These are phyloP conservation scores for Perca flavescens DNA, from an alignment of 2,113 vertebrate genomes.

Conservation along the genomic window DNA sequence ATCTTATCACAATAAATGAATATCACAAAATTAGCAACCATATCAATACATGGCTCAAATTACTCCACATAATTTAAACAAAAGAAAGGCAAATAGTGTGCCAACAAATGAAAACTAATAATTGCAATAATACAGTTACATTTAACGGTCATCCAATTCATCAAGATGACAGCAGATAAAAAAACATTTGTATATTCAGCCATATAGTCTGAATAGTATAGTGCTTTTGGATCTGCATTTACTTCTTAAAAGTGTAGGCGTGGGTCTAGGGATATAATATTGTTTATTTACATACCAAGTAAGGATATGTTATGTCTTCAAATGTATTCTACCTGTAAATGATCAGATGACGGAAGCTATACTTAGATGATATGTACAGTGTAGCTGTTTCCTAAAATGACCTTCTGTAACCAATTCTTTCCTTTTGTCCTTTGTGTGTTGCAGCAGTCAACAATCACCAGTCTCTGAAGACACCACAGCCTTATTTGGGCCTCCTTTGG, in stretches of 20 bases:
- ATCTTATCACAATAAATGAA: background rate
- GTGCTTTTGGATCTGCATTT: background rate
- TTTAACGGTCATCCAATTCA: background rate
- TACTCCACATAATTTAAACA: background rate
- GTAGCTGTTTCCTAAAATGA: background rate
- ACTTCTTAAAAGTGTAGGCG: background rate
- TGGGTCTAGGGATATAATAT: background rate
- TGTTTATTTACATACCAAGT: background rate
- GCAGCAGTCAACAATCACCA: conserved; percentile 84
- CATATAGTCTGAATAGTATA: background rate
- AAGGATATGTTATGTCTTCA: background rate
- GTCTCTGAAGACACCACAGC: conserved; percentile 85
- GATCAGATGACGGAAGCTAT: background rate
- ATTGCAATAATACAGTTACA: background rate
- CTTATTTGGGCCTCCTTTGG: conserved; percentile 95
- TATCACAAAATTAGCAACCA: background rate
- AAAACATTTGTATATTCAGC: background rate
- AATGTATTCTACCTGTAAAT: background rate
- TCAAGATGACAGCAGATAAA: background rate
- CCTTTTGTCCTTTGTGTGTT: conserved; percentile 10
- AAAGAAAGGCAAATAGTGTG: background rate
- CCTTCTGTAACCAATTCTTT: background rate
- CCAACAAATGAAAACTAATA: background rate
- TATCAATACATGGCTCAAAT: background rate
- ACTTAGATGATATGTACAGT: background rate